phyloP scores from a whole-genome alignment of 2,888 invertebrate species.

The Gnatocerus cornutus region DNA sequence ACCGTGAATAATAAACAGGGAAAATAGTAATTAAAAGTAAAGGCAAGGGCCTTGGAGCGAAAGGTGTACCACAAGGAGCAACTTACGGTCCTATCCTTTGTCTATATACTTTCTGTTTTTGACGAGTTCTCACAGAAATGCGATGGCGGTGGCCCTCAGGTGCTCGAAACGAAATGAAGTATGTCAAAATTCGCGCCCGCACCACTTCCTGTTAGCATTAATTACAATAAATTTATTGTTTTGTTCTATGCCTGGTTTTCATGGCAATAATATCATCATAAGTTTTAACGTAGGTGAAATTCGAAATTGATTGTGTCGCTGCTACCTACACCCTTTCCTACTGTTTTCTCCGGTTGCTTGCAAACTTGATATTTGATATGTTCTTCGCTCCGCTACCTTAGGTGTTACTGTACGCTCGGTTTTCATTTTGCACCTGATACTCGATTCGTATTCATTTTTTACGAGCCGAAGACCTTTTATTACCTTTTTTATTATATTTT shows the following conservation, averaged over 20 bases:
- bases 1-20: background rate
- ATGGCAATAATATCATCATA: no score
- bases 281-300: conserved; percentile 15
- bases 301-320: conserved; percentile 17
- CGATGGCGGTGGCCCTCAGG: no score
- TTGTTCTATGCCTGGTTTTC: no score
- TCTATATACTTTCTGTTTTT: no score
- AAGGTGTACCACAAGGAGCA: background rate
- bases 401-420: conserved; percentile 12
- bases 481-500: conserved; percentile 14
- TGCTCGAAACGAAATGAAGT: background rate
- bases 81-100: background rate
- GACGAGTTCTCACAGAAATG: no score
- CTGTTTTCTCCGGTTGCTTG: conserved; percentile 28
- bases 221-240: no score
- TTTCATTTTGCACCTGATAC: conserved; percentile 35
- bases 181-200: background rate
- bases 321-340: conserved; percentile 21
- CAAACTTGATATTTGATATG: conserved; percentile 27
- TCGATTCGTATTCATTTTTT: conserved; percentile 31
- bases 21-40: background rate
- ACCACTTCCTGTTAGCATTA: no score
- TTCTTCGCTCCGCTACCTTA: conserved; percentile 18
- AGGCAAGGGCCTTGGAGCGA: background rate
- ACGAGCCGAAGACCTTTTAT: conserved; percentile 20